phyloP scores from a whole-genome alignment of 30 jellyfish, hydroid and myxozoan genomes.

The Cassiopea xamachana region DNA sequence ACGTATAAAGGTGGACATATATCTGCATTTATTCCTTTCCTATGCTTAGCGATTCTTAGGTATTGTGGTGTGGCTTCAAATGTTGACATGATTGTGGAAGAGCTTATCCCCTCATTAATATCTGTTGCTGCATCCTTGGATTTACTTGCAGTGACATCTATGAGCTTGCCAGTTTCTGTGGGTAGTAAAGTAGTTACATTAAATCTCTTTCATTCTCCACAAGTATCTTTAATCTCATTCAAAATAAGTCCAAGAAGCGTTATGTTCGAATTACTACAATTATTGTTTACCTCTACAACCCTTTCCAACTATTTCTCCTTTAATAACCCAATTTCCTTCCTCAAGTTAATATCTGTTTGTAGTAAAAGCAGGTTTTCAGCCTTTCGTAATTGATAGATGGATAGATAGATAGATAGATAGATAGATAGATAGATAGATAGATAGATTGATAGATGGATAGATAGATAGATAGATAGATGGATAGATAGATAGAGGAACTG shows the following conservation, averaged over 20 bases:
- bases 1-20: conserved; percentile 4
- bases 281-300: too few relatives aligned
- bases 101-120: not conserved
- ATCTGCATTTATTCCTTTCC: not conserved
- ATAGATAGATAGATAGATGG: too few relatives aligned
- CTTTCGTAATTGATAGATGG: too few relatives aligned
- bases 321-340: too few relatives aligned
- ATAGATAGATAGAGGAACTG: too few relatives aligned
- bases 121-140: not conserved
- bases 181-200: not conserved
- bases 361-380: too few relatives aligned
- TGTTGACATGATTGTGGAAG: conserved; percentile 2
- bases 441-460: too few relatives aligned
- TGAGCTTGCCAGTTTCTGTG: not conserved
- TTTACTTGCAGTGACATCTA: not conserved
- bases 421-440: too few relatives aligned
- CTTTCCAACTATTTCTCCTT: too few relatives aligned
- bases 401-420: too few relatives aligned
- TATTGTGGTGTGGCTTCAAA: conserved; percentile 5
- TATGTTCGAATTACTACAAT: too few relatives aligned
- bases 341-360: too few relatives aligned
- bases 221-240: not conserved
- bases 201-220: conserved; percentile 4
- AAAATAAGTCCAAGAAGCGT: not conserved
- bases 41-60: not conserved